Evolutionary conservation across 2,797 vertebrate species (phyloP), one percentile per base, ranked within the genome.

Genomic region (Sebastes hubbsi): DNA sequence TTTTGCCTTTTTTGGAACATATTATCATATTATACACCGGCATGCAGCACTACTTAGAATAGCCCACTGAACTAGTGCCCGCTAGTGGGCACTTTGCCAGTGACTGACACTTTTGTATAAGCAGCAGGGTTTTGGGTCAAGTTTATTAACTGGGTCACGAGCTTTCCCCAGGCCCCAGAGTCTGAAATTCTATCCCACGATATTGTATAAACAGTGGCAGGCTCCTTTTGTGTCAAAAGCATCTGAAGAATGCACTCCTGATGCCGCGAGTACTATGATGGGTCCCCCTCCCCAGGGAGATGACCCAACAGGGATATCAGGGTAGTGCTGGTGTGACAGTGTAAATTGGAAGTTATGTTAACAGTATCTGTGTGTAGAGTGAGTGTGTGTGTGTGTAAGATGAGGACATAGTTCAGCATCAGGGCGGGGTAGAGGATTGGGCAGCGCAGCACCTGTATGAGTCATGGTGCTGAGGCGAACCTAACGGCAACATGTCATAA

Each of bases 231-330:
- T 92, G 84, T 83, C 75, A 59, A 77, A 91, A 92, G 78, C 86
- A 93, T 94, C 80, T 90, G 81, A 91, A 86, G 87, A 94, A 94
- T 95, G 91, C 74, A 75, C 72, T 88, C 83, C 49, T 68, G 60
- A 78, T 84, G 75, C 79, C 84, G 77, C 66, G 24, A 81, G 46
- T 72, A 49, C 46, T 30, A 30, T 42, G 73, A 80, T 54, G 69
- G 66, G 32, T 82, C 46, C 79, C 79, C 72, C 75, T 42, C 38
- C 61, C 75, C 56, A 20, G 80, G 55, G 80, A 65, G 52, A 55
- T 59, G 59, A 65, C 61, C 52, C 22, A 5, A 46, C 55, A 25
- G 65, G 29, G 61, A 63, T 52, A 78, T 84, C 32, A 55, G 64
- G 73, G 68, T 60, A 49, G 58, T 65, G 71, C 54, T 88, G 54